A percentile compares a stretch with the other conserved stretches of the same genome.
Evolutionary conservation across 2,888 invertebrate species (phyloP).

Genomic region (Lordiphosa fenestrarum): DNA sequence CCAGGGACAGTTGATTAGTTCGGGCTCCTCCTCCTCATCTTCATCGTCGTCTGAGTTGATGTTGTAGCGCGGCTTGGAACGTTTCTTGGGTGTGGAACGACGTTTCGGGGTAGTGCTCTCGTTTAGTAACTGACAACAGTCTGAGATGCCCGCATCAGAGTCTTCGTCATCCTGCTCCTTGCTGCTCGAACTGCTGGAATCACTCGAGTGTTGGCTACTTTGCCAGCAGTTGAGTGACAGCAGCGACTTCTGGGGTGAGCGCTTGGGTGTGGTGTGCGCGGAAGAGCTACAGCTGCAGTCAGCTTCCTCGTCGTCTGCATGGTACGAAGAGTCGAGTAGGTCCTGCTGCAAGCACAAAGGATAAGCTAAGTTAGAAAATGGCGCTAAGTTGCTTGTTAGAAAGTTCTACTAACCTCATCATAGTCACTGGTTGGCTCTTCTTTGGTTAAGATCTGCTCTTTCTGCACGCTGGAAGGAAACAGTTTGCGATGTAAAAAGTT

Average conservation of each 20-base stretch:
- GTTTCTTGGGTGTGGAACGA: constrained; percentile 40
- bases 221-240: constrained; percentile 72
- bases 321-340: constrained; percentile 72
- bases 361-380: constrained; percentile 3
- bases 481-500: constrained; percentile 77
- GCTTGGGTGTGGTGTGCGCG: constrained; percentile 39
- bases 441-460: constrained; percentile 17
- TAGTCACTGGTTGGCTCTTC: constrained; percentile 71
- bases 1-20: constrained; percentile 64
- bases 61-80: constrained; percentile 39
- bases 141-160: constrained; percentile 73
- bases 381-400: not conserved
- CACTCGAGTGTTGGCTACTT: constrained; percentile 63
- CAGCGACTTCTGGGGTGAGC: constrained; percentile 69
- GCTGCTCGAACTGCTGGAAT: constrained; percentile 40
- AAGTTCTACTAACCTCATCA: constrained; percentile 64
- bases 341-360: constrained; percentile 42
- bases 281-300: constrained; percentile 57
- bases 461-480: constrained; percentile 62
- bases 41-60: constrained; percentile 54
- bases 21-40: constrained; percentile 52
- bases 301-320: constrained; percentile 59
- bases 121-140: constrained; percentile 73
- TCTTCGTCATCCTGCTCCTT: constrained; percentile 39
- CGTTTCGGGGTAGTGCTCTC: constrained; percentile 41